phyloP scores from a whole-genome alignment of 2,888 invertebrate species.

The Pocota personata region DNA sequence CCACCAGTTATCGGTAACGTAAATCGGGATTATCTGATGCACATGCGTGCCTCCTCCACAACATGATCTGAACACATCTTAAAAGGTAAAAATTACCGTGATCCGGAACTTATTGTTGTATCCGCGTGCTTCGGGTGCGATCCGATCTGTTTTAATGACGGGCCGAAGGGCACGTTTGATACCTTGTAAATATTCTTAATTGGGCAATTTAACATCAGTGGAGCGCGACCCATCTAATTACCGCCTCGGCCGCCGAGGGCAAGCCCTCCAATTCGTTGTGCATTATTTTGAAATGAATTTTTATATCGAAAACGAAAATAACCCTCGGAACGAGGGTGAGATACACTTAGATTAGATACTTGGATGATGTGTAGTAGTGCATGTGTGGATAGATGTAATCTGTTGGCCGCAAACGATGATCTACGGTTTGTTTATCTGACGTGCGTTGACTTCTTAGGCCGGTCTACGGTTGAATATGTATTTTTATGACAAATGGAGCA shows the following conservation, averaged over 20 bases:
- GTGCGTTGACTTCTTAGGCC: slow-evolving; percentile 67
- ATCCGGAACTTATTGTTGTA: slow-evolving; percentile 61
- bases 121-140: too few species aligned
- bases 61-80: neutral
- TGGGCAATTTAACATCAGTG: slow-evolving; percentile 82
- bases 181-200: slow-evolving; percentile 81
- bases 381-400: slow-evolving; percentile 71
- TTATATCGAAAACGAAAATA: slow-evolving; percentile 65
- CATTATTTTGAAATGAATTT: slow-evolving; percentile 64
- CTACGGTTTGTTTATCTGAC: slow-evolving; percentile 73
- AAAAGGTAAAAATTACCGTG: slow-evolving; percentile 62
- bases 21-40: slow-evolving; percentile 38
- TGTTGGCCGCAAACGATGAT: slow-evolving; percentile 72
- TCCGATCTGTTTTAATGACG: slow-evolving; percentile 52
- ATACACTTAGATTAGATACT: slow-evolving; percentile 30
- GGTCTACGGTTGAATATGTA: slow-evolving; percentile 12
- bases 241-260: neutral
- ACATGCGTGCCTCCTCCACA: slow-evolving; percentile 27
- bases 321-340: slow-evolving; percentile 29
- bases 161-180: slow-evolving; percentile 72
- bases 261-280: slow-evolving; percentile 21
- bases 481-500: slow-evolving; percentile 72
- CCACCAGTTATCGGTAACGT: slow-evolving; percentile 65
- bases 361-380: slow-evolving; percentile 23
- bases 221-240: slow-evolving; percentile 79